Conservation (phyloP, 2,113 vertebrate genomes). For the Loxodonta africana region DNA sequence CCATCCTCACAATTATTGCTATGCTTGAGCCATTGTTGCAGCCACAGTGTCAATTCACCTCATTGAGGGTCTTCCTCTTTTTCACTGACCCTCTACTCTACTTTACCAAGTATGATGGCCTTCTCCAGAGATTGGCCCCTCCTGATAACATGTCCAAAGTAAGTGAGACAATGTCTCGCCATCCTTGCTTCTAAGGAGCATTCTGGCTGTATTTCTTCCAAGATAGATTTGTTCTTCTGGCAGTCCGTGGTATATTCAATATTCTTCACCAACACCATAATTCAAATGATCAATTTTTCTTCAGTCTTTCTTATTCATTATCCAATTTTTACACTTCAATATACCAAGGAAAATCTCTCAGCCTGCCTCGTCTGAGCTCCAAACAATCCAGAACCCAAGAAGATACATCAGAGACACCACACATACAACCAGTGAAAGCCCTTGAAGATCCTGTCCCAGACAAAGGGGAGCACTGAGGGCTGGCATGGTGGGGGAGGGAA, state of each 20-base stretch:
- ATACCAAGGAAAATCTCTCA: not conserved
- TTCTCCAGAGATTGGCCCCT: not conserved
- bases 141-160: not conserved
- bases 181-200: not conserved
- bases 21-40: no score
- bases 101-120: not conserved
- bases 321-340: not conserved
- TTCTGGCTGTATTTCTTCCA: not conserved
- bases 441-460: not conserved
- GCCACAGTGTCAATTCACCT: no score
- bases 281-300: not conserved
- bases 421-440: not conserved
- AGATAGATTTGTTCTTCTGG: not conserved
- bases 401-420: not conserved
- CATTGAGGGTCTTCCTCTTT: no score
- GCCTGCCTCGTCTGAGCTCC: not conserved
- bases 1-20: no score
- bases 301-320: not conserved
- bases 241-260: not conserved
- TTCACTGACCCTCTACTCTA: no score
- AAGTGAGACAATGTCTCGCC: not conserved
- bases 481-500: not conserved
- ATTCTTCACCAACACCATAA: not conserved
- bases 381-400: not conserved
- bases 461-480: not conserved